These are phyloP conservation scores for Madoqua kirkii DNA, from an alignment of 2,113 vertebrate genomes.

Conservation along the genomic window DNA sequence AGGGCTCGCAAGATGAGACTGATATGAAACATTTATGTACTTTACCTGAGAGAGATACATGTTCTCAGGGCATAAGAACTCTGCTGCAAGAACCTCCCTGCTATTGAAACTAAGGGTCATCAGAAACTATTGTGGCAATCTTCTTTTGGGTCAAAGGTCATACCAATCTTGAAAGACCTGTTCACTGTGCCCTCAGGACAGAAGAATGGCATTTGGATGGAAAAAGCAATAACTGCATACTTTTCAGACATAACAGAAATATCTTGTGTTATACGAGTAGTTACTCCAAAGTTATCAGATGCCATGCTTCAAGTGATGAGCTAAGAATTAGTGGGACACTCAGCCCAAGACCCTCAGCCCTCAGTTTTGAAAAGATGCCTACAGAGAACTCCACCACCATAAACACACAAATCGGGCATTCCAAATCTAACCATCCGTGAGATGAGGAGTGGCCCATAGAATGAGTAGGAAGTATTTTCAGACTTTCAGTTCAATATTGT, in stretches of 20 bases:
- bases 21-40: neutral
- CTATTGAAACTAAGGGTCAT: neutral
- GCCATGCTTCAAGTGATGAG: neutral
- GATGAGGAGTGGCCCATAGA: neutral
- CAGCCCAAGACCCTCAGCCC: neutral
- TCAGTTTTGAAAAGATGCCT: neutral
- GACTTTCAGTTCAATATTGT: neutral
- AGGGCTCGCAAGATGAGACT: neutral
- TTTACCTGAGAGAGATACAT: neutral
- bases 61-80: neutral
- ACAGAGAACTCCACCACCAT: neutral
- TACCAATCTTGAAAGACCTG: neutral
- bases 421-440: neutral
- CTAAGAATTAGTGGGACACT: neutral
- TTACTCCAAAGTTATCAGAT: neutral
- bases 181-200: neutral
- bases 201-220: neutral
- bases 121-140: neutral
- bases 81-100: neutral
- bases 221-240: neutral
- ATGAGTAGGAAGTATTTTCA: neutral
- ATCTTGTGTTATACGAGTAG: neutral
- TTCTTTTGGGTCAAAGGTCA: neutral
- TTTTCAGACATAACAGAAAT: neutral
- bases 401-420: neutral